These are phyloP conservation scores for Lomographa bimaculata DNA, from an alignment of 2,888 invertebrate genomes.

Conservation along the genomic window DNA sequence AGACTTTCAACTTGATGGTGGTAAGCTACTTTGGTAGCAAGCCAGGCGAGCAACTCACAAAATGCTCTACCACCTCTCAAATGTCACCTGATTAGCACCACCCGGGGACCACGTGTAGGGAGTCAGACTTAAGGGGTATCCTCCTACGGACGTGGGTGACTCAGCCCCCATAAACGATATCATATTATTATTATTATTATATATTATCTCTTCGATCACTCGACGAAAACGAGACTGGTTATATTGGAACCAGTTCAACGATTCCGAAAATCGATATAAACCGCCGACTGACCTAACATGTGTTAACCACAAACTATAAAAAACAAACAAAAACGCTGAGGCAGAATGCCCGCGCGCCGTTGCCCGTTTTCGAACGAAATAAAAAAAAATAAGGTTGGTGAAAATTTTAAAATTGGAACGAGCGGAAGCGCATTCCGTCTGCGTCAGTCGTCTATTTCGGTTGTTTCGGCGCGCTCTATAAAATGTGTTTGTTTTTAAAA, in stretches of 20 bases:
- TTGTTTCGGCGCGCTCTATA: conserved; percentile 37
- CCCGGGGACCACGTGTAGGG: too few relatives aligned
- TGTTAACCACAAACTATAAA: conserved; percentile 11
- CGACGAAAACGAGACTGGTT: conserved; percentile 5
- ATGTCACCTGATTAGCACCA: too few relatives aligned
- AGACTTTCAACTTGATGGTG: too few relatives aligned
- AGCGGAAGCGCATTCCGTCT: conserved; percentile 59
- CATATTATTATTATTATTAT: too few relatives aligned
- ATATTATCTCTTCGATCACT: too few relatives aligned
- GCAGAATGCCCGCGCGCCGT: conserved; percentile 8
- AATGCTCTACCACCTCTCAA: too few relatives aligned
- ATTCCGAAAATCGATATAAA: conserved; percentile 18
- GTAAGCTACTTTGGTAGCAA: too few relatives aligned
- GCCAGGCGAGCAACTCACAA: too few relatives aligned
- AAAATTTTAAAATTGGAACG: conserved; percentile 48
- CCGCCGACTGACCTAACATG: conserved; percentile 6
- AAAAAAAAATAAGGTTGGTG: conserved; percentile 40
- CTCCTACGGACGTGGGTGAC: too few relatives aligned
- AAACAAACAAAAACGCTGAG: conserved; percentile 4
- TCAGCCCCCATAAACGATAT: too few relatives aligned
- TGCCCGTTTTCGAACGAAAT: conserved; percentile 38
- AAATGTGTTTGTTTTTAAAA: conserved; percentile 31
- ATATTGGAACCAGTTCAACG: conserved; percentile 12
- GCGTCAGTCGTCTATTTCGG: conserved; percentile 54
- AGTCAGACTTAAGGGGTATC: too few relatives aligned